Base-by-base conservation (phyloP, 2,888 invertebrate genomes). In the Hyposoter didymator region DNA sequence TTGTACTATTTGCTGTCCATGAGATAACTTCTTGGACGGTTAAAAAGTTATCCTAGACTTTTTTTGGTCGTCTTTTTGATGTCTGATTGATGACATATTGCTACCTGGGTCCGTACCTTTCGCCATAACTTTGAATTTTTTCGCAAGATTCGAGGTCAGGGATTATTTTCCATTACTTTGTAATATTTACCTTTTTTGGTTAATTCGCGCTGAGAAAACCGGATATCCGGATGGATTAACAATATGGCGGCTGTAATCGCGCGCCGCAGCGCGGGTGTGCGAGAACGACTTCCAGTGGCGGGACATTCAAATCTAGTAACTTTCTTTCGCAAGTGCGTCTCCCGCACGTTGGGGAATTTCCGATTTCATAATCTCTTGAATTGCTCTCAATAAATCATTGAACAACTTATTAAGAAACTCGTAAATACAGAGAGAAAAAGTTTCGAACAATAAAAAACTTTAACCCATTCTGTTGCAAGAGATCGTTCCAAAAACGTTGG, bases 271-370 rank as follows among this genome's bases (percentile, higher is more conserved):
- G n/a, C n/a, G n/a, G n/a, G n/a, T n/a, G 22, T 12, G 59, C 28
- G 59, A 14, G 28, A 59, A 59, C 59, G 28, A 28, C 28, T 28
- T 1, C 14, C 28, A 4, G 28, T 59, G 59, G 59, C 59, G 59
- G 28, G 59, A 59, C 4, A 59, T 59, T 59, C 28, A 14, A 59
- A 59, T 59, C 59, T 59, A 28, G 59, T 59, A 28, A 59, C 22
- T 59, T 59, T 59, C 59, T 59, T 28, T 14, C 28, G 59, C 22
- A 59, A 28, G 5, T 59, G 59, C 59, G 59, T 28, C 28, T 28
- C 59, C 28, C 14, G 59, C 28, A 14, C 28, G 28, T 5, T 14
- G 14, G 59, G 28, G 59, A 59, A 14, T 28, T 59, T 59, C 14
- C 22, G 59, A 19, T 59, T 28, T 1, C 14, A 19, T 5, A 28